These are phyloP conservation scores for Turdus rufiventris DNA, from an alignment of 2,113 vertebrate species.

Conservation along the genomic window DNA sequence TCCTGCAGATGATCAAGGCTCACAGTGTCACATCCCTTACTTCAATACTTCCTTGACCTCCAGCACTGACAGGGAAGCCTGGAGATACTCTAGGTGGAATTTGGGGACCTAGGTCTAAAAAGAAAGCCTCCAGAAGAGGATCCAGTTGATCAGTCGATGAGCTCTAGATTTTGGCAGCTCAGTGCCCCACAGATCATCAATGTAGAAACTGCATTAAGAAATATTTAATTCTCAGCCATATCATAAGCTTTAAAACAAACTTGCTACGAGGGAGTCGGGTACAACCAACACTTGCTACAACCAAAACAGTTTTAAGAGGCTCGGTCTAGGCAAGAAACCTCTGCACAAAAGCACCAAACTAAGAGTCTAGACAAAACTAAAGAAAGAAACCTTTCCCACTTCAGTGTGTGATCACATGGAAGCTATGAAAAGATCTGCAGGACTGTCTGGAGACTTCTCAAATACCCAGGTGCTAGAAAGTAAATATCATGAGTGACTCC, in stretches of 20 bases:
- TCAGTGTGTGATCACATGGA: not conserved
- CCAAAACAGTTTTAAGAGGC: not conserved
- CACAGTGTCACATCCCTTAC: not conserved
- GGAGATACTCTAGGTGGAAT: not conserved
- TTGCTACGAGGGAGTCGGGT: not conserved
- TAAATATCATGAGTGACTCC: conserved; percentile 6
- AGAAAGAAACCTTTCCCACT: conserved; percentile 8
- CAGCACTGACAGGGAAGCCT: not conserved
- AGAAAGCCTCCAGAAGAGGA: not conserved
- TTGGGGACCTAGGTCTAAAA: not conserved
- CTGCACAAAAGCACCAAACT: not conserved
- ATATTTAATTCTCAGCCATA: not conserved
- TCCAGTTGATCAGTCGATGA: not conserved
- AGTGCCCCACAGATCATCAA: not conserved
- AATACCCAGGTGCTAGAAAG: conserved; percentile 17
- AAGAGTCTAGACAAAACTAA: conserved; percentile 20
- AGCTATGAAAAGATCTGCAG: not conserved
- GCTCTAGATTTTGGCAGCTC: not conserved
- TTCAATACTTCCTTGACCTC: not conserved
- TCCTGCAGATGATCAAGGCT: not conserved
- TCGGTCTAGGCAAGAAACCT: not conserved
- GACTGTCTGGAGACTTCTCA: conserved; percentile 11
- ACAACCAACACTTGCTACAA: not conserved
- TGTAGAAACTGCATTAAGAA: not conserved
- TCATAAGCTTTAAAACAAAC: not conserved